phyloP scores from a whole-genome alignment of 1,140 invertebrate genomes.

The Temnothorax longispinosus region DNA sequence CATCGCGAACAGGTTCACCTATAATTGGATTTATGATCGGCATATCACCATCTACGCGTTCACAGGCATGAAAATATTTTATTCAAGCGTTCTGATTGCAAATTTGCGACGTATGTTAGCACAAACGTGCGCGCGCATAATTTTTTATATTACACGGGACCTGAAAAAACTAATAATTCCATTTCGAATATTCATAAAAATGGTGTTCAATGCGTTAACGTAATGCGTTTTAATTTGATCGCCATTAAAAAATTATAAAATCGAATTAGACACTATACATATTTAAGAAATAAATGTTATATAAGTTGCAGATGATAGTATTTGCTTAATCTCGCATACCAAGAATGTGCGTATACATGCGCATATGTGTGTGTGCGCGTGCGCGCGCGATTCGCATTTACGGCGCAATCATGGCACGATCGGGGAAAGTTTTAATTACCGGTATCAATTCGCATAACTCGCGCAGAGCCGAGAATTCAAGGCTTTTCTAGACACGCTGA shows the following conservation, averaged over 20 bases:
- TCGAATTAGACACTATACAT: not conserved
- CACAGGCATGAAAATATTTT: conserved; percentile 58
- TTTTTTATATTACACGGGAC: not conserved
- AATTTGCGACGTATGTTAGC: conserved; percentile 21
- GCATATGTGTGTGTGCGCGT: not conserved
- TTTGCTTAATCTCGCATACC: not conserved
- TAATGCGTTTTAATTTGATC: not conserved
- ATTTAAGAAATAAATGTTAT: not conserved
- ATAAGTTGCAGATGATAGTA: not conserved
- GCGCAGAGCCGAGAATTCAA: conserved; percentile 52
- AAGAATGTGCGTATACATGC: not conserved
- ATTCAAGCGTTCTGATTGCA: conserved; percentile 55
- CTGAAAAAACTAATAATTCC: not conserved
- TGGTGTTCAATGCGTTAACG: not conserved
- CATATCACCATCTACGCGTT: conserved; percentile 23
- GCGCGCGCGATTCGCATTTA: conserved; percentile 56
- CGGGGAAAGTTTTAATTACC: conserved; percentile 72
- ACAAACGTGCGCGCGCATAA: not conserved
- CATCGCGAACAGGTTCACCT: conserved; percentile 72
- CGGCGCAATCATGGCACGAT: conserved; percentile 58
- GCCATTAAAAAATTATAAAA: not conserved
- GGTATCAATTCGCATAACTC: conserved; percentile 74
- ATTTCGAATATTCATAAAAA: not conserved
- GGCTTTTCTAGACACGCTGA: conserved; percentile 55
- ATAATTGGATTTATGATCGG: conserved; percentile 76